These are phyloP conservation scores for Eretmocerus hayati DNA, from an alignment of 2,888 invertebrate species.

Conservation along the genomic window DNA sequence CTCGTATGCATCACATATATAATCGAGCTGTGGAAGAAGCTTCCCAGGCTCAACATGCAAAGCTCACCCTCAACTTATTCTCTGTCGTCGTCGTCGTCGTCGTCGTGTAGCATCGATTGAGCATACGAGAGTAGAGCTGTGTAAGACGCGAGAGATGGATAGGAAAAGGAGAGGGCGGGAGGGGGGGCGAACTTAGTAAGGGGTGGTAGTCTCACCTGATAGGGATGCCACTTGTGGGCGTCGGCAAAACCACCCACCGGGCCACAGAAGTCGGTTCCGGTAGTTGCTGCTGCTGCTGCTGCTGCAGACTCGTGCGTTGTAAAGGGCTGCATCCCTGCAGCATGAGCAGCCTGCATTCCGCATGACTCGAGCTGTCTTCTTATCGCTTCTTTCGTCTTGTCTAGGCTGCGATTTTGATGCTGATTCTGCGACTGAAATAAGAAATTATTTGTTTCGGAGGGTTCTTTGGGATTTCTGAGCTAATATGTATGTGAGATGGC, in stretches of 20 bases:
- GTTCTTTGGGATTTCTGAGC: too few relatives aligned
- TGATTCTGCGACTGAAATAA: too few relatives aligned
- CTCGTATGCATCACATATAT: too few relatives aligned
- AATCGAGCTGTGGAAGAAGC: too few relatives aligned
- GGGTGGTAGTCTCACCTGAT: slow-evolving; percentile 43
- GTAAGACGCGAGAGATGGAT: neutral
- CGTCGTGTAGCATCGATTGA: too few relatives aligned
- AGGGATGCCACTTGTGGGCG: slow-evolving; percentile 45
- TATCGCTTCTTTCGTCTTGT: slow-evolving; percentile 38
- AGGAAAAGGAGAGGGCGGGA: neutral
- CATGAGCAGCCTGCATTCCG: slow-evolving; percentile 23
- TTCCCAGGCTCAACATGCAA: too few relatives aligned
- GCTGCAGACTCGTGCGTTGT: neutral
- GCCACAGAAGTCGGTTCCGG: slow-evolving; percentile 9
- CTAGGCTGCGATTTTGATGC: slow-evolving; percentile 36
- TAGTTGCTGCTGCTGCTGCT: neutral
- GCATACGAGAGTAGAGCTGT: too few relatives aligned
- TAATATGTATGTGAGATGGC: too few relatives aligned
- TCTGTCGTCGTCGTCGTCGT: too few relatives aligned
- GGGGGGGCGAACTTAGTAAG: too few relatives aligned
- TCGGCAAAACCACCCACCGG: slow-evolving; percentile 37
- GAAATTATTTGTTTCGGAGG: too few relatives aligned
- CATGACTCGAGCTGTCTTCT: slow-evolving; percentile 36
- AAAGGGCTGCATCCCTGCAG: slow-evolving; percentile 25
- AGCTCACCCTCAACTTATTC: too few relatives aligned